A percentile compares a stretch with the other conserved stretches of the same genome.
Evolutionary conservation across 1,140 invertebrate species (phyloP).

Genomic region (Atta colombica): DNA sequence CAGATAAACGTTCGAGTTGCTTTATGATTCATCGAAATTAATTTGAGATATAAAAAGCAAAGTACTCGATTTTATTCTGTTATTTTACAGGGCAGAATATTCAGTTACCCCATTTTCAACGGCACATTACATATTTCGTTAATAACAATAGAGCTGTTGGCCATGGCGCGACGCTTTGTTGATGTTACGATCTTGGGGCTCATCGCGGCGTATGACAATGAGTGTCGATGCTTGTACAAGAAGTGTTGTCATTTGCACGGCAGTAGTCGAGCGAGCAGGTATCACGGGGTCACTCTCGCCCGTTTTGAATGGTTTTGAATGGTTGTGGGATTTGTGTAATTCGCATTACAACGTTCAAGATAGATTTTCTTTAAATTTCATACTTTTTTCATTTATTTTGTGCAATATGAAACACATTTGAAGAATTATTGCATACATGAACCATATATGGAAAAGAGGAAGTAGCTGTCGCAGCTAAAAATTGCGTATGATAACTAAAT

Average conservation of each 20-base stretch:
- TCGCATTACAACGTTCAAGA: neutral
- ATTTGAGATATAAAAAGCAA: neutral
- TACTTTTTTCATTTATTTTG: too few relatives aligned
- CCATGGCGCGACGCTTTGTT: neutral
- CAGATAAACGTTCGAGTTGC: neutral
- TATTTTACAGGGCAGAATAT: neutral
- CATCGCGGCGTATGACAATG: neutral
- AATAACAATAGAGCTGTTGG: neutral
- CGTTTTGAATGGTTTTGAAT: neutral
- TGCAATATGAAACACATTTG: neutral
- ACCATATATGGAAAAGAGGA: neutral
- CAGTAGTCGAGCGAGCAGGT: neutral
- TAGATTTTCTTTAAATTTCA: neutral
- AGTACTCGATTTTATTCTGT: neutral
- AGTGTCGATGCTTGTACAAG: constrained; percentile 8
- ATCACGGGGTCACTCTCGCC: neutral
- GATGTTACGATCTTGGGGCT: neutral
- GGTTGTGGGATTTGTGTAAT: neutral
- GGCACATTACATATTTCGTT: neutral
- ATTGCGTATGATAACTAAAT: too few relatives aligned
- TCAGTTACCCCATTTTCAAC: neutral
- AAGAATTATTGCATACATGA: neutral
- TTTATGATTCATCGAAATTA: constrained; percentile 9
- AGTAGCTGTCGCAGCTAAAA: too few relatives aligned
- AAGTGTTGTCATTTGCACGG: neutral